Percentiles rank a stretch among this genome's conserved stretches.
Conservation (phyloP, 2,888 invertebrate species). For the Trachelus tabidus region DNA sequence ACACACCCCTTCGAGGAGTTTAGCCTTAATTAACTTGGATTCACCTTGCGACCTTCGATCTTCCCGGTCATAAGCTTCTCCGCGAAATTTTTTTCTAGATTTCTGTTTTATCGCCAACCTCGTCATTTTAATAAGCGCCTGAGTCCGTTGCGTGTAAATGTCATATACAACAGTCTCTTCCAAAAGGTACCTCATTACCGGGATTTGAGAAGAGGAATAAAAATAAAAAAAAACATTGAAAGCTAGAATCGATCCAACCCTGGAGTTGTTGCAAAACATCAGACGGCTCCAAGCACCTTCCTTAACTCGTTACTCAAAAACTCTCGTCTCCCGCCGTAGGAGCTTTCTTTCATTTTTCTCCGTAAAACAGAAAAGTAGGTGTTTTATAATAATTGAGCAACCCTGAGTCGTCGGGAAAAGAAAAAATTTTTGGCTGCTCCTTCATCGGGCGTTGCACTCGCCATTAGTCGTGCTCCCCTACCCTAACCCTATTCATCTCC, state of each 20-base stretch:
- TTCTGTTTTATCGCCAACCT: not conserved
- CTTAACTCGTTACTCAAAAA: constrained; percentile 8
- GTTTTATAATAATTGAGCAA: constrained; percentile 56
- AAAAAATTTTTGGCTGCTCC: constrained; percentile 50
- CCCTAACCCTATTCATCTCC: constrained; percentile 48
- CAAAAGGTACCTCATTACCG: not conserved
- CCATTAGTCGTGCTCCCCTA: constrained; percentile 49
- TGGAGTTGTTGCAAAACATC: not conserved
- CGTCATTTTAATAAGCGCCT: not conserved
- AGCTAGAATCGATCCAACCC: not conserved
- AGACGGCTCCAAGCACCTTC: not conserved
- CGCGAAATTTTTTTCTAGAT: not conserved
- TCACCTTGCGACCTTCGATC: constrained; percentile 1
- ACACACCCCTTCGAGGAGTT: constrained; percentile 20
- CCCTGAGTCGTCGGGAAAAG: constrained; percentile 10
- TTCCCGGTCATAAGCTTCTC: constrained; percentile 5
- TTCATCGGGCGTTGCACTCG: constrained; percentile 58
- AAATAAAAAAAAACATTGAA: not conserved
- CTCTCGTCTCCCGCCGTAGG: not conserved
- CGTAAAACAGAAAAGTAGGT: constrained; percentile 36
- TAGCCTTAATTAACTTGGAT: not conserved
- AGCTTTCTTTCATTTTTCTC: constrained; percentile 13
- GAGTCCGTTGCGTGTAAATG: not conserved
- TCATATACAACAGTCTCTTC: not conserved
- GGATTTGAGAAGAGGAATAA: not conserved